Evolutionary conservation across 2,113 vertebrate genomes (phyloP).

Genomic region (Percina caprodes): DNA sequence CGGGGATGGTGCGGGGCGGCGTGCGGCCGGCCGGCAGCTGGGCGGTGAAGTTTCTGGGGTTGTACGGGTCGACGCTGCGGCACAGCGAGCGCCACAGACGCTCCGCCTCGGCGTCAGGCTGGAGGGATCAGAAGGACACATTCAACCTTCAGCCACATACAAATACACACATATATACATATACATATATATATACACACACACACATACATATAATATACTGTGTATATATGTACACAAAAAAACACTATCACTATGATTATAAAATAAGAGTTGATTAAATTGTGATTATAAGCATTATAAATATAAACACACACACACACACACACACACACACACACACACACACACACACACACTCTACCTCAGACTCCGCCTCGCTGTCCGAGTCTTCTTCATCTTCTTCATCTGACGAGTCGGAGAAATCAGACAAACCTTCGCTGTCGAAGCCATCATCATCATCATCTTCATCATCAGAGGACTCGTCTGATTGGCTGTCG

Average conservation of each 20-base stretch:
- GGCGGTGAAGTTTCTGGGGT: conserved; percentile 92
- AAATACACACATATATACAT: no score
- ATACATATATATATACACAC: no score
- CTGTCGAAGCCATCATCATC: conserved; percentile 92
- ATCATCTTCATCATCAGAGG: conserved; percentile 83
- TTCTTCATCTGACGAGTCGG: conserved; percentile 71
- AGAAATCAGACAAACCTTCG: conserved; percentile 82
- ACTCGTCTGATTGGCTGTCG: conserved; percentile 74
- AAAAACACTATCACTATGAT: no score
- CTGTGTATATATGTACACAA: no score
- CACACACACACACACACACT: no score
- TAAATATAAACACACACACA: no score
- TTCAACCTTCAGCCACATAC: no score
- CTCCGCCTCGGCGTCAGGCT: conserved; percentile 76
- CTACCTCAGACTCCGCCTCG: conserved; percentile 63
- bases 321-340: no score
- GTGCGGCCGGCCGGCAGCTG: conserved; percentile 75
- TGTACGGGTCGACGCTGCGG: conserved; percentile 88
- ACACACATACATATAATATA: no score
- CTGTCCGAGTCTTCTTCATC: conserved; percentile 46
- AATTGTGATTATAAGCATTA: no score
- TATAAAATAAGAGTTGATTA: no score
- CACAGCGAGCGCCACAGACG: conserved; percentile 89
- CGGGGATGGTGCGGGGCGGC: conserved; percentile 23
- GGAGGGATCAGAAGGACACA: no score